Base-by-base conservation (phyloP, 2,888 invertebrate species). In the Smittia aterrima region DNA sequence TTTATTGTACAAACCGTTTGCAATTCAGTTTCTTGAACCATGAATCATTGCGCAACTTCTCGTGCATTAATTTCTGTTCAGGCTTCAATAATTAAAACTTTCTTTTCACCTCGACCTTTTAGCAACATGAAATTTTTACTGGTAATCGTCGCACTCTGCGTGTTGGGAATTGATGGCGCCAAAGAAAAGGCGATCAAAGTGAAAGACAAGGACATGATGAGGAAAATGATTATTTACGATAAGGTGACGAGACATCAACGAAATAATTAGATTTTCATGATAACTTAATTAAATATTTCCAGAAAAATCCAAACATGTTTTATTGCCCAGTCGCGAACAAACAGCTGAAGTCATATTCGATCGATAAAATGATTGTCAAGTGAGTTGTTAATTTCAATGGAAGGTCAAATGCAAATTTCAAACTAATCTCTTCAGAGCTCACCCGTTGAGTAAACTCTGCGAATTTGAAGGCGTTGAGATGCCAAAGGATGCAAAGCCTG, bases 151-250 rank as follows among this genome's bases (percentile, higher is more conserved):
- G 22, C 41, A 1, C 32, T 67, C 11, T 40, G 25, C 16, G 25
- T 25, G 25, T 6, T 67, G 20, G 20, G 32, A n/a, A 40, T 41
- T 24, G 40, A 2, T 6, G 27, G 9, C 18, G 72, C 74, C 58
- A 74, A 75, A 58, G 80, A 79, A 53, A 81, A 81, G 76, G 76
- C 41, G 7, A 40, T 79, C 11, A 78, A 79, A 54, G 70, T 78
- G 0, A 81, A 85, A 71, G 86, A 86, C 41, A 89, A 89, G 76
- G 91, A 91, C 79, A 89, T 91, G 87, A 87, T 90, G 86, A 83
- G 90, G 76, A 91, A 91, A 81, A 89, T 89, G 74, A 92, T 92
- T 77, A 90, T 92, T 41, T 92, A 89, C 80, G 91, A 92, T 79
- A 90, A 91, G 70, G 70, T 70, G 27, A 70, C n/a, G 11, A 22